Base-by-base conservation (phyloP, 2,888 invertebrate species). In the Lasioglossum leucozonium region DNA sequence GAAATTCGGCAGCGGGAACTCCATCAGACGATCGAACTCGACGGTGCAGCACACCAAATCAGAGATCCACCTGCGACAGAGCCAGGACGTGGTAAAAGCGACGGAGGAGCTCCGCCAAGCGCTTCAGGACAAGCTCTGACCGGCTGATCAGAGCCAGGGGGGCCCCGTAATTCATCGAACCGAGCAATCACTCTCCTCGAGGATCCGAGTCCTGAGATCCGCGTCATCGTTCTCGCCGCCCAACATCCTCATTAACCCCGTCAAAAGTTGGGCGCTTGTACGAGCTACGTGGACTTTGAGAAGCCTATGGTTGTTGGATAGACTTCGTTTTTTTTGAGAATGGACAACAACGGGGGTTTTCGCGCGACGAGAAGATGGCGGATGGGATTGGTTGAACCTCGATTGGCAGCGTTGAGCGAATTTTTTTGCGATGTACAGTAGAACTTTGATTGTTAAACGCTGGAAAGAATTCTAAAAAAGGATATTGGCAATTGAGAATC, bases 81-180 rank as follows among this genome's bases (percentile, higher is more conserved):
- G 91, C 86, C 93, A 94, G 94, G 96, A 96, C 93, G 95, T 97
- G 90, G 96, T 96, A 84, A 97, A 97, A 95, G 97, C 97, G 26
- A 97, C 97, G 13, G 97, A 97, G 93, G 97, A 97, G 91, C 96
- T 97, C n/a, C 96, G 97, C 88, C 96, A 97, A 92, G 96, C 97
- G 75, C 95, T 97, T 72, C 97, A 97, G 93, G 97, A 97, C 90
- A 97, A 97, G 95, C 96, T 97, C 95, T 97, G 97, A 96, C 95
- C 89, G 62, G 26, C 11, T 13, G 72, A 42, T 34, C 72, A n/a
- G 73, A 30, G 42, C 74, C 55, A 16, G 55, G 40, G 40, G 73
- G 79, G 30, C 80, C 78, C 26, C 82, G 72, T 67, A 69, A 81
- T 40, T 65, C 77, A 84, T 72, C 80, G 80, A 77, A 51, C 71